Percentiles rank a stretch among this genome's conserved stretches.
These are phyloP conservation scores for Phalera bucephala DNA, from an alignment of 2,888 invertebrate genomes.

Conservation along the genomic window DNA sequence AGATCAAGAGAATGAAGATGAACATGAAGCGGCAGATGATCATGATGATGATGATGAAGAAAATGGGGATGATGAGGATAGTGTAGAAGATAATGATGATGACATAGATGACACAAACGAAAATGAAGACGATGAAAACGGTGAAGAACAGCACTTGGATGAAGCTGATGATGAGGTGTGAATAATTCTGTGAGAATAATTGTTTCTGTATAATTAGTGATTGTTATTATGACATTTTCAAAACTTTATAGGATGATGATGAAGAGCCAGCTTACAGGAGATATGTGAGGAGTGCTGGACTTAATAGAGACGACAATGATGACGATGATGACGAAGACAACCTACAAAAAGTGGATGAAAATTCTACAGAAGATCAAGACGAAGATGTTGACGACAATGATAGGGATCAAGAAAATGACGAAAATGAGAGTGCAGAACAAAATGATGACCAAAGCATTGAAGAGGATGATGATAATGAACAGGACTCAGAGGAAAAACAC, in stretches of 20 bases:
- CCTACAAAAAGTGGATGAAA: conserved; percentile 37
- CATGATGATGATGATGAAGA: conserved; percentile 43
- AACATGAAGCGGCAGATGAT: conserved; percentile 33
- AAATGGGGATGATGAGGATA: conserved; percentile 11
- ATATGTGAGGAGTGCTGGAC: background rate
- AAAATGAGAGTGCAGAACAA: conserved; percentile 8
- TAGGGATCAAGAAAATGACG: conserved; percentile 35
- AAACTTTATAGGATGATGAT: conserved; percentile 32
- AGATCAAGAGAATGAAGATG: conserved; percentile 46
- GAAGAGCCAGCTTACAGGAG: conserved; percentile 11
- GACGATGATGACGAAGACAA: conserved; percentile 38
- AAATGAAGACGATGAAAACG: conserved; percentile 38
- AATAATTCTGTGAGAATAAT: conserved; percentile 6
- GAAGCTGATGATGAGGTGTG: conserved; percentile 39
- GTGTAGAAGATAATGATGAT: conserved; percentile 38
- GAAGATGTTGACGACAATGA: conserved; percentile 39
- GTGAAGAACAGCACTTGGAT: conserved; percentile 38
- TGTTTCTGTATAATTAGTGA: conserved; percentile 3
- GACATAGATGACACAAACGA: conserved; percentile 41
- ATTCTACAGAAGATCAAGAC: conserved; percentile 40
- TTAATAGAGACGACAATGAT: conserved; percentile 23
- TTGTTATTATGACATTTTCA: conserved; percentile 4
- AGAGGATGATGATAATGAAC: conserved; percentile 17
- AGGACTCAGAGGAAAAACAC: too few species aligned
- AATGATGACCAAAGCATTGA: conserved; percentile 37